A percentile compares a stretch with the other conserved stretches of the same genome.
Evolutionary conservation across 92 coral and sea anemone species (phyloP).

Genomic region (Parazoanthus atlanticus): DNA sequence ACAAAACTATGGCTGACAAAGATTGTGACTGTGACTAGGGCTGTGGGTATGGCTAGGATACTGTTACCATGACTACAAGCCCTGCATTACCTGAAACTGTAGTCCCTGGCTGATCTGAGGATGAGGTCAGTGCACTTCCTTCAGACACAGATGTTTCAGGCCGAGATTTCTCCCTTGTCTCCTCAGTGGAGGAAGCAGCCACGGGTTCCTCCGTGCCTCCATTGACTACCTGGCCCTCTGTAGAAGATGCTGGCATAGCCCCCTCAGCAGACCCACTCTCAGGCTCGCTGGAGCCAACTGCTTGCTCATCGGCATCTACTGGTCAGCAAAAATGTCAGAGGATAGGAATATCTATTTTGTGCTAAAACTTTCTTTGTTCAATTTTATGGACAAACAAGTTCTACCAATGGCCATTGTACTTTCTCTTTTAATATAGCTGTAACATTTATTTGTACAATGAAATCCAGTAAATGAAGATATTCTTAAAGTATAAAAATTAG

Average conservation of each 20-base stretch:
- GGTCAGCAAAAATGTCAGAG: not conserved
- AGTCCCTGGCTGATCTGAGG: conserved; percentile 13
- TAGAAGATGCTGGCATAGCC: conserved; percentile 20
- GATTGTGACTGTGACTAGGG: too few species aligned
- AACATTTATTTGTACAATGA: too few species aligned
- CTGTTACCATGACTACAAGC: not conserved
- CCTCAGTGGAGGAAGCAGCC: conserved; percentile 32
- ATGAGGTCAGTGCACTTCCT: conserved; percentile 6
- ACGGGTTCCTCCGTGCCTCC: conserved; percentile 24
- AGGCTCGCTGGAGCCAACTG: conserved; percentile 86
- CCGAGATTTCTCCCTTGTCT: not conserved
- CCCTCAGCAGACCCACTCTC: conserved; percentile 54
- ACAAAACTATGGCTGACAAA: too few species aligned
- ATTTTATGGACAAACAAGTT: not conserved
- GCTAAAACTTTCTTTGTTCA: not conserved
- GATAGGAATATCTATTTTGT: not conserved
- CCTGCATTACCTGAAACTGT: conserved; percentile 45
- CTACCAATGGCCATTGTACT: not conserved
- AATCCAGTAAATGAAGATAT: too few species aligned
- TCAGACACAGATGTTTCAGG: conserved; percentile 26
- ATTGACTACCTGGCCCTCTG: conserved; percentile 16
- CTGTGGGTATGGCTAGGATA: too few species aligned
- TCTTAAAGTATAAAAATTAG: too few species aligned
- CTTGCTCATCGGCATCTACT: conserved; percentile 72
- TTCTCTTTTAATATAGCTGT: too few species aligned